A percentile compares a stretch with the other conserved stretches of the same genome.
Evolutionary conservation across 2,888 invertebrate genomes (phyloP).

Genomic region (Nebria brevicollis): DNA sequence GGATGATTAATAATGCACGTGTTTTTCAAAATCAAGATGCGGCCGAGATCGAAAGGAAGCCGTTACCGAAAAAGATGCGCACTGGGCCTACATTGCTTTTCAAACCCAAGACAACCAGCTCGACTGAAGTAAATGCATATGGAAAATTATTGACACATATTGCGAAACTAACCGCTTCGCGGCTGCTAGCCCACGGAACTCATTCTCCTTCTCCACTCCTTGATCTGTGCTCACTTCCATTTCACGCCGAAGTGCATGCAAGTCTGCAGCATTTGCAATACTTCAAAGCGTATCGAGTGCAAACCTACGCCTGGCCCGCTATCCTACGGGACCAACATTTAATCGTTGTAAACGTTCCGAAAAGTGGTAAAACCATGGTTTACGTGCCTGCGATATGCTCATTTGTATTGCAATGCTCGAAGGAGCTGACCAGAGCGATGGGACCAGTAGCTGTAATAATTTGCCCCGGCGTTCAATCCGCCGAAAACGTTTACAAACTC

Average conservation of each 20-base stretch:
- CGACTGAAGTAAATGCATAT: conserved; percentile 48
- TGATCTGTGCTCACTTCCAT: conserved; percentile 51
- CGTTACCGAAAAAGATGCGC: too few relatives aligned
- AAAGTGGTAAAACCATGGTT: conserved; percentile 76
- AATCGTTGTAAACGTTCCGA: conserved; percentile 69
- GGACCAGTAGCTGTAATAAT: conserved; percentile 75
- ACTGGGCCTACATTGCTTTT: too few relatives aligned
- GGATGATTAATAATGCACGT: conserved; percentile 14
- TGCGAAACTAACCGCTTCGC: conserved; percentile 51
- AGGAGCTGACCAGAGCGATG: conserved; percentile 59
- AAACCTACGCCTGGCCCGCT: conserved; percentile 77
- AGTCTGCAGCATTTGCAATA: conserved; percentile 51
- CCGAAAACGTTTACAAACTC: conserved; percentile 64
- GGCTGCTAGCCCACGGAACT: conserved; percentile 55
- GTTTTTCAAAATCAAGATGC: too few relatives aligned
- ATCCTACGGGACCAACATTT: conserved; percentile 73
- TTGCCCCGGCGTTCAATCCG: conserved; percentile 70
- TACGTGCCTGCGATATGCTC: conserved; percentile 76
- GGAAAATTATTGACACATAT: conserved; percentile 51
- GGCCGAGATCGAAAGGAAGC: too few relatives aligned
- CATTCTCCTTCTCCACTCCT: conserved; percentile 53
- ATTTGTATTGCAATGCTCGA: conserved; percentile 64
- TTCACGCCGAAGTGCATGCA: conserved; percentile 52
- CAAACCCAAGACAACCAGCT: neutral
- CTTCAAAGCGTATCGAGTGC: conserved; percentile 65